Conservation (phyloP, 2,888 invertebrate species). For the Platerodrilus igneus region DNA sequence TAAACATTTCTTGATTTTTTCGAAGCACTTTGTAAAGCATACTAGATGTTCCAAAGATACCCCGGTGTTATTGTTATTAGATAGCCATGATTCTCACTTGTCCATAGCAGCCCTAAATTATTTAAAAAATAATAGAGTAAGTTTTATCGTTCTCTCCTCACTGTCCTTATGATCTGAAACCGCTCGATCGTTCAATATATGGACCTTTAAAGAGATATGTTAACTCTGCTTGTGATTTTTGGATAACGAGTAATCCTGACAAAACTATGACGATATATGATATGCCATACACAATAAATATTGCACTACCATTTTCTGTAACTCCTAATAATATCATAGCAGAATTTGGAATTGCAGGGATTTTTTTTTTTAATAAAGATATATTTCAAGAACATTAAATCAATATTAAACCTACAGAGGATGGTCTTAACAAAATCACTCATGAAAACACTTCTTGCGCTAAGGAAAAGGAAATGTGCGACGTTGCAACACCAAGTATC, state of each 20-base stretch:
- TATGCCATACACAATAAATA: conserved; percentile 22
- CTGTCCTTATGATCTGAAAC: conserved; percentile 4
- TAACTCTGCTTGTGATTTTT: conserved; percentile 4
- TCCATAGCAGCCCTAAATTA: conserved; percentile 3
- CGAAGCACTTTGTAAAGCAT: conserved; percentile 36
- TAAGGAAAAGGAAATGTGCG: not conserved
- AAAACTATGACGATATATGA: conserved; percentile 27
- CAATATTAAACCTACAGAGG: no score
- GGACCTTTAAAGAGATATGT: conserved; percentile 11
- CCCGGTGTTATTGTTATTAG: conserved; percentile 34
- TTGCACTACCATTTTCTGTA: conserved; percentile 9
- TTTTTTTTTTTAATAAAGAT: no score
- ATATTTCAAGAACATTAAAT: no score
- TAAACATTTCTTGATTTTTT: conserved; percentile 31
- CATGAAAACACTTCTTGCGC: no score
- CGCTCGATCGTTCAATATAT: conserved; percentile 5
- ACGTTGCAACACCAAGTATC: no score
- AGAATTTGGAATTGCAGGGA: conserved; percentile 16
- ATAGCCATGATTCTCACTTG: conserved; percentile 31
- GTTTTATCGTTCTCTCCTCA: conserved; percentile 4
- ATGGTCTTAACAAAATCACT: no score
- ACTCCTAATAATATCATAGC: conserved; percentile 16
- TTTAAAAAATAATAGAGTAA: no score
- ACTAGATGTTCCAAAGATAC: conserved; percentile 22
- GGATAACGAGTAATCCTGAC: conserved; percentile 9